Percentiles rank a stretch among this genome's conserved stretches.
phyloP scores from a whole-genome alignment of 1,140 invertebrate genomes.

The Anadara kagoshimensis region DNA sequence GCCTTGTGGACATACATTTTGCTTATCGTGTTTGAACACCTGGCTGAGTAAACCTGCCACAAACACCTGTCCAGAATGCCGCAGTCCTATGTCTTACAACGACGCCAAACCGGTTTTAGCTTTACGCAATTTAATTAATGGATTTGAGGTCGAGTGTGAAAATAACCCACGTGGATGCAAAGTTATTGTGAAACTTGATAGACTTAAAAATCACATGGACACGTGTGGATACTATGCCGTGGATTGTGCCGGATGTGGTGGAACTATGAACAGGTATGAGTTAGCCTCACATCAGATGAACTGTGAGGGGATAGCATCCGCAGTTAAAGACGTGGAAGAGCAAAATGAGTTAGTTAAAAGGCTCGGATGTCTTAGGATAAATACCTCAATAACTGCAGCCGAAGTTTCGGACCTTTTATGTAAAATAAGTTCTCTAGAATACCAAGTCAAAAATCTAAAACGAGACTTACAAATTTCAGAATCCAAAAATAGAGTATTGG shows the following conservation, averaged over 20 bases:
- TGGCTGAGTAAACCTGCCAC: constrained; percentile 58
- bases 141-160: constrained; percentile 60
- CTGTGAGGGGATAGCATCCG: constrained; percentile 59
- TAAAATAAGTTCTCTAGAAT: constrained; percentile 55
- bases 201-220: constrained; percentile 49
- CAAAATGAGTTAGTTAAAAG: constrained; percentile 4
- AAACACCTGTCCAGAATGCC: constrained; percentile 67
- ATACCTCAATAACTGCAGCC: constrained; percentile 26
- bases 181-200: constrained; percentile 58
- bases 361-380: constrained; percentile 6
- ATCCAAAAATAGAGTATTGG: constrained; percentile 56
- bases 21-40: constrained; percentile 59
- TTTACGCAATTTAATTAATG: constrained; percentile 66
- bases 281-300: constrained; percentile 64
- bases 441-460: constrained; percentile 56
- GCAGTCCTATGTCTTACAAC: constrained; percentile 41
- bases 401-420: constrained; percentile 52
- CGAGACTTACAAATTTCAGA: constrained; percentile 59
- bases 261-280: constrained; percentile 51
- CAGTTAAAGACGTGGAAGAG: constrained; percentile 45
- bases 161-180: constrained; percentile 60
- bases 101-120: constrained; percentile 61
- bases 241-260: constrained; percentile 61
- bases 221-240: constrained; percentile 59
- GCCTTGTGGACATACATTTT: constrained; percentile 69